phyloP scores from a whole-genome alignment of 2,888 invertebrate genomes.

The Thecophora atra region DNA sequence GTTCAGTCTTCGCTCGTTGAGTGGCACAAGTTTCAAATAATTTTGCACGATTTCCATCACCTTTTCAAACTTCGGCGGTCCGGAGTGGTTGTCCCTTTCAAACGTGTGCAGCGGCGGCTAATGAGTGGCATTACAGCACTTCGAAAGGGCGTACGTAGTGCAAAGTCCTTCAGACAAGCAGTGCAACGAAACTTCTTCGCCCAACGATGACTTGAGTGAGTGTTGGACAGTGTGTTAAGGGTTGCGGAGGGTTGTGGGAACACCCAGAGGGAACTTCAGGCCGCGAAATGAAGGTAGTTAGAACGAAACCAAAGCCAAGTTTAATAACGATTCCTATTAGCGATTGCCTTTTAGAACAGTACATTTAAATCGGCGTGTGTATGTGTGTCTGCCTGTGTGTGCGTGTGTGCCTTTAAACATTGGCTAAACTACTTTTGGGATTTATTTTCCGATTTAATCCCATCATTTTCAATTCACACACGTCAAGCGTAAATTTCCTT shows the following conservation, averaged over 20 bases:
- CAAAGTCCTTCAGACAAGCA: too few relatives aligned
- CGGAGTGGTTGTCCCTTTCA: too few relatives aligned
- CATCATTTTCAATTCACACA: constrained; percentile 30
- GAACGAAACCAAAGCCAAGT: too few relatives aligned
- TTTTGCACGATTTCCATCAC: constrained; percentile 19
- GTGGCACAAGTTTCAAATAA: constrained; percentile 30
- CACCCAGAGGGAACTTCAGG: background rate
- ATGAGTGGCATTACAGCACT: too few relatives aligned
- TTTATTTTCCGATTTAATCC: constrained; percentile 26
- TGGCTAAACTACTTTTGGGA: constrained; percentile 10
- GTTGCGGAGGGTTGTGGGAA: background rate
- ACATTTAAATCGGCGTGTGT: background rate
- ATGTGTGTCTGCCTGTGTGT: background rate
- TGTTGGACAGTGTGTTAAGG: too few relatives aligned
- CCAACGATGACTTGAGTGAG: too few relatives aligned
- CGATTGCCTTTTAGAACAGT: constrained; percentile 1
- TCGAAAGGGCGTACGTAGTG: too few relatives aligned
- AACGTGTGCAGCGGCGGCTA: too few relatives aligned
- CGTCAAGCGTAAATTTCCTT: constrained; percentile 25
- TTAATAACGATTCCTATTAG: too few relatives aligned
- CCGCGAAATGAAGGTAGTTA: background rate
- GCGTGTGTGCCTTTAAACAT: background rate
- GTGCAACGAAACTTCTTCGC: too few relatives aligned
- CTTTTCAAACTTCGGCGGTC: background rate
- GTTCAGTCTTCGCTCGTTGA: constrained; percentile 31